Conservation (phyloP, 2,888 invertebrate genomes). For the Phrixothrix hirtus region DNA sequence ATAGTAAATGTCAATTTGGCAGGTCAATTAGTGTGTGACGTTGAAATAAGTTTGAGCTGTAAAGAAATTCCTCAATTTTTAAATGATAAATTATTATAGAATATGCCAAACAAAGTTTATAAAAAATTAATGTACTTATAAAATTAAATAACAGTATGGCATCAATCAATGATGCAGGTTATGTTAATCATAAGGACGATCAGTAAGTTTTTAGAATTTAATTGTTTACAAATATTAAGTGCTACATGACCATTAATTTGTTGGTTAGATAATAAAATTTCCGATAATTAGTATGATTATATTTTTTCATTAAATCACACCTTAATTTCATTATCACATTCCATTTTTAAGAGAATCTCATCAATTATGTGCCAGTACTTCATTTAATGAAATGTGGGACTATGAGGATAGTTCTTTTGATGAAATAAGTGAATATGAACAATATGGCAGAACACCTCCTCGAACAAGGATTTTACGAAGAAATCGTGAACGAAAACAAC, state of each 20-base stretch:
- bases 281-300: conserved; percentile 5
- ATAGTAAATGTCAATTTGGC: background rate
- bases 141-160: conserved; percentile 9
- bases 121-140: no score
- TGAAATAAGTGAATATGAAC: conserved; percentile 61
- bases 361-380: conserved; percentile 19
- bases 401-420: conserved; percentile 29
- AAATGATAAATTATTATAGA: background rate
- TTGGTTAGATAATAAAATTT: conserved; percentile 6
- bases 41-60: background rate
- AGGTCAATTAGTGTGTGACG: background rate
- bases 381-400: conserved; percentile 19
- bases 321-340: conserved; percentile 21
- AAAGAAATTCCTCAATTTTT: background rate
- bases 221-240: conserved; percentile 4
- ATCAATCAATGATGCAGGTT: conserved; percentile 7
- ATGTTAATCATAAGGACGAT: conserved; percentile 14
- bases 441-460: conserved; percentile 78
- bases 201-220: conserved; percentile 17
- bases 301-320: conserved; percentile 1
- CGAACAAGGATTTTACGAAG: conserved; percentile 67
- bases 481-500: conserved; percentile 57
- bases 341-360: conserved; percentile 25
- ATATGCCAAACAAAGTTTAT: background rate
- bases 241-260: conserved; percentile 6